A percentile compares a stretch with the other conserved stretches of the same genome.
These are phyloP conservation scores for Sebastes nivosus DNA, from an alignment of 2,797 vertebrate genomes.

Conservation along the genomic window DNA sequence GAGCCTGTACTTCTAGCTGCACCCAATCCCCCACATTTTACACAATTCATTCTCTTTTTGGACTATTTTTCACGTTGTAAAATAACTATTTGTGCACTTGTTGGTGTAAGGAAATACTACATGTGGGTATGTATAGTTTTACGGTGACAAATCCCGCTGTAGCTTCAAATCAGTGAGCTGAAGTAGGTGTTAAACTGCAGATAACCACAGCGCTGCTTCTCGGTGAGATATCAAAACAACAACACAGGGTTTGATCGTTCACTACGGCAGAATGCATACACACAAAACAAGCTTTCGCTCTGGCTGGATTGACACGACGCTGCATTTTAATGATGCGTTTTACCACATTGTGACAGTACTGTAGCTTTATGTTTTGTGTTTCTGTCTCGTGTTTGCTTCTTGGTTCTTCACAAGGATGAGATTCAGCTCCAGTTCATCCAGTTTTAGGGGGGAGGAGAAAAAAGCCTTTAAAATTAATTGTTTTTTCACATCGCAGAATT, in stretches of 20 bases:
- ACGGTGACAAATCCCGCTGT: neutral
- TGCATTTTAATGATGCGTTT: constrained; percentile 47
- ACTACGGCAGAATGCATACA: neutral
- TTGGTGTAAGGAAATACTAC: neutral
- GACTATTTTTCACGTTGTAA: neutral
- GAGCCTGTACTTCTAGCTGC: constrained; percentile 13
- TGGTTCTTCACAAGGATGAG: constrained; percentile 16
- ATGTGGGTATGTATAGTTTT: neutral
- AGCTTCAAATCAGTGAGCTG: neutral
- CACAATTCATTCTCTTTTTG: constrained; percentile 1
- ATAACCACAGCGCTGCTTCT: neutral
- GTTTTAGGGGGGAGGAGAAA: neutral
- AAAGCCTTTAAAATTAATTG: constrained; percentile 1
- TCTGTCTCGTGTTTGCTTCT: neutral
- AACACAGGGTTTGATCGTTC: constrained; percentile 2
- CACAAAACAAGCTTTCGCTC: neutral
- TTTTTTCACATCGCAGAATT: constrained; percentile 9
- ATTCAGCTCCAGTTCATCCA: neutral
- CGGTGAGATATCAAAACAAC: neutral
- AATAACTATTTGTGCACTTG: neutral
- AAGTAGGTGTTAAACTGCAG: neutral
- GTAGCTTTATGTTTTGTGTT: neutral
- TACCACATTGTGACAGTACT: constrained; percentile 15
- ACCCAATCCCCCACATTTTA: constrained; percentile 37
- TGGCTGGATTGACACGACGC: constrained; percentile 16